Evolutionary conservation across 2,113 vertebrate species (phyloP).

Genomic region (Helogale parvula): DNA sequence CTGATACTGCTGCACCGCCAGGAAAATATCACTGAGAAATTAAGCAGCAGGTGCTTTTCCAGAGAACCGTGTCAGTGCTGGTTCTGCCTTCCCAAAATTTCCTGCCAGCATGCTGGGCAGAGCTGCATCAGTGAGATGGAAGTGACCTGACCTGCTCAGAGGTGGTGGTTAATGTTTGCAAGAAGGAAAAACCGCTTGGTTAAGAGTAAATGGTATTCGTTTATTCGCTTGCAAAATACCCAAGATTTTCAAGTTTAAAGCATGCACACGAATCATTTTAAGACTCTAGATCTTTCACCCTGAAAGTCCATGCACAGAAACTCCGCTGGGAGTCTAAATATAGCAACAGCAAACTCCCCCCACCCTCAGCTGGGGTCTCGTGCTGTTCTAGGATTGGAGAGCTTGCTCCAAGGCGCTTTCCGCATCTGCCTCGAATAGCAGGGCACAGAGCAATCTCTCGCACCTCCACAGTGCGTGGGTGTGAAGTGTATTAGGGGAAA

Average conservation of each 20-base stretch:
- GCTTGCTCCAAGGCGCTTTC: slow-evolving; percentile 20
- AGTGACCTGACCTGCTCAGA: not conserved
- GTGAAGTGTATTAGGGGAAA: slow-evolving; percentile 53
- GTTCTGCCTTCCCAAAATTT: not conserved
- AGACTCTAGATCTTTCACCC: slow-evolving; percentile 64
- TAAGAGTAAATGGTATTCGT: slow-evolving; percentile 55
- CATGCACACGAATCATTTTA: slow-evolving; percentile 57
- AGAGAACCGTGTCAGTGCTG: not conserved
- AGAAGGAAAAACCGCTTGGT: not conserved
- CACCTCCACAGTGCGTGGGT: slow-evolving; percentile 64
- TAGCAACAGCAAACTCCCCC: slow-evolving; percentile 51
- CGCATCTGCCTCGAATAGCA: slow-evolving; percentile 50
- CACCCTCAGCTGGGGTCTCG: not conserved
- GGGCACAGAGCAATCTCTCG: slow-evolving; percentile 54
- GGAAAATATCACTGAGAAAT: not conserved
- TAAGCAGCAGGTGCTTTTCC: not conserved
- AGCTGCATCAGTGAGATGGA: not conserved
- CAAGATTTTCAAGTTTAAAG: slow-evolving; percentile 10
- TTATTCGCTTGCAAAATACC: slow-evolving; percentile 47
- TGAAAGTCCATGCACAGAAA: slow-evolving; percentile 65
- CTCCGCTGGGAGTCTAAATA: slow-evolving; percentile 69
- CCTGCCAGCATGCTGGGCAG: not conserved
- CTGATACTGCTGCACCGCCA: not conserved
- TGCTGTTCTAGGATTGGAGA: slow-evolving; percentile 35
- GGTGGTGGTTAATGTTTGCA: not conserved